Base-by-base conservation (phyloP, 2,888 invertebrate species). In the Calephelis perditalis region DNA sequence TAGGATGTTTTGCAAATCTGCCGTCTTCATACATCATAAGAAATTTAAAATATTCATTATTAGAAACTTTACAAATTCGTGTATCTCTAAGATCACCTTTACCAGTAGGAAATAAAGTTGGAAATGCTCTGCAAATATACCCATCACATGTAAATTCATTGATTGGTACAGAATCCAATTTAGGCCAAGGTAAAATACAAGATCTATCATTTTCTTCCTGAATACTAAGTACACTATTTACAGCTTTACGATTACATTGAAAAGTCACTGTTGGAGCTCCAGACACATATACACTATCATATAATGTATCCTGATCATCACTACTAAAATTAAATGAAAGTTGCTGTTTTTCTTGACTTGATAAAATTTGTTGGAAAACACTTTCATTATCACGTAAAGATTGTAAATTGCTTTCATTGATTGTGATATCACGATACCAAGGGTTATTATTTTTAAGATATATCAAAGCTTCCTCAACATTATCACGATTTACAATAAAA, bases 401-500 rank as follows among this genome's bases (percentile, higher is more conserved):
- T 47, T 47, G 5, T 47, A 47, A 47, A 47, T 15, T 47, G 5
- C 47, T 46, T 46, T 2, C 46, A 46, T 46, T 7, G 5, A 46
- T 46, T 12, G 6, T 46, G 46, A 46, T 46, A 46, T 46, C 10
- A 46, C 10, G 46, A 7, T 46, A 46, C 46, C 46, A 46, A 46
- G n/a, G 46, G 10, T 46, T 46, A 10, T 46, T 46, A 46, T 46
- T 46, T 46, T 46, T 46, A 10, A 46, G 10, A 46, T 46, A 46
- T 46, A 10, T 46, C 7, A 46, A 46, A 10, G 46, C 46, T 10
- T 8, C 46, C 10, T 46, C 46, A 46, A 46, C 3, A 12, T 8
- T 10, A 46, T 46, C 12, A 46, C 46, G 46, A 46, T 46, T 46
- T 46, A 46, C 46, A 57, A 62, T 54, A 12, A 54, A 54, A 54